A percentile compares a stretch with the other conserved stretches of the same genome.
Evolutionary conservation across 2,888 invertebrate species (phyloP).

Genomic region (Xestia sexstrigata): DNA sequence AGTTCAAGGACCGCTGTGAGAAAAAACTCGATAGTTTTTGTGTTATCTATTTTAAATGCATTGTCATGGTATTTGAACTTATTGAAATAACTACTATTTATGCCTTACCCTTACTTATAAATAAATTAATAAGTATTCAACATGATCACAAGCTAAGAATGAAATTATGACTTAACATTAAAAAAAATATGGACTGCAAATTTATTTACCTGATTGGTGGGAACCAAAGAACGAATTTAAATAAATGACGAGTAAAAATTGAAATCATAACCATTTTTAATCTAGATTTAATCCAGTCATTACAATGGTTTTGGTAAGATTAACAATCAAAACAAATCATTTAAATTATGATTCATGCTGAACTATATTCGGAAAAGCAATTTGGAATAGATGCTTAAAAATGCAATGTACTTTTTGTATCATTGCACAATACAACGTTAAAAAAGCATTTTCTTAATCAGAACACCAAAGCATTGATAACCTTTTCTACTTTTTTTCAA

Average conservation of each 20-base stretch:
- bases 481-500: slow-evolving; percentile 55
- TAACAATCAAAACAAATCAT: slow-evolving; percentile 37
- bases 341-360: slow-evolving; percentile 50
- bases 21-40: slow-evolving; percentile 37
- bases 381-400: not conserved
- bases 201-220: not conserved
- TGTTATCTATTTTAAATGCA: slow-evolving; percentile 12
- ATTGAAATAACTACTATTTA: not conserved
- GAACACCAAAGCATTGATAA: slow-evolving; percentile 56
- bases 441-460: slow-evolving; percentile 20
- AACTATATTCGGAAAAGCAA: slow-evolving; percentile 28
- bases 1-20: slow-evolving; percentile 44
- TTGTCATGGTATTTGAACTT: slow-evolving; percentile 27
- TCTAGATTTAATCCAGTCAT: slow-evolving; percentile 5
- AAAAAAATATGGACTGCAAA: not conserved
- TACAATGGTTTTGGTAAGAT: slow-evolving; percentile 14
- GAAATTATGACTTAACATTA: not conserved
- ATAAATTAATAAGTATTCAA: too few relatives aligned
- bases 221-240: not conserved
- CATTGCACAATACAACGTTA: not conserved
- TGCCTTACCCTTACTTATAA: not conserved
- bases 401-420: not conserved
- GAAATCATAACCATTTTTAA: not conserved
- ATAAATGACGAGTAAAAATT: not conserved
- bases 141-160: not conserved